A percentile compares a stretch with the other conserved stretches of the same genome.
Evolutionary conservation across 2,113 vertebrate genomes (phyloP).

Genomic region (Scytalopus superciliaris): DNA sequence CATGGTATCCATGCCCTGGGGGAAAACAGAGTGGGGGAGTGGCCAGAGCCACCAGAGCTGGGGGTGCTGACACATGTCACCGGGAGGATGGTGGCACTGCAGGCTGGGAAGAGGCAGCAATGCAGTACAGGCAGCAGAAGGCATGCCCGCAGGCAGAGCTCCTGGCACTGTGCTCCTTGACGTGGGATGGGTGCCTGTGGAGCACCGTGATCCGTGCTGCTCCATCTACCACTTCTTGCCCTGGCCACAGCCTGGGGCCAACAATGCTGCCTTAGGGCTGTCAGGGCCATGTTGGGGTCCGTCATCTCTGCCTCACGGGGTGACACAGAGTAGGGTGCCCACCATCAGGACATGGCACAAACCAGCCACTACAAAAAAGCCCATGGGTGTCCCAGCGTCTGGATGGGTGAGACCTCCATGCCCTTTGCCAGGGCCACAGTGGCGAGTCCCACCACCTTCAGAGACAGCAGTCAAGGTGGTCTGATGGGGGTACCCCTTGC

Average conservation of each 20-base stretch:
- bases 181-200: neutral
- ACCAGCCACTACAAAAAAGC: neutral
- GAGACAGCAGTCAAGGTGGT: neutral
- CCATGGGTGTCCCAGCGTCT: rapidly evolving
- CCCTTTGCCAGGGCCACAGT: neutral
- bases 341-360: neutral
- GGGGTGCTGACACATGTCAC: neutral
- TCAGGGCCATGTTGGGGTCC: rapidly evolving
- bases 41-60: neutral
- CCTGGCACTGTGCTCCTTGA: neutral
- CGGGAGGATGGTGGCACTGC: rapidly evolving
- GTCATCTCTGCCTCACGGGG: rapidly evolving
- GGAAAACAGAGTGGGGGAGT: rapidly evolving
- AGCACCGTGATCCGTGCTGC: rapidly evolving
- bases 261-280: neutral
- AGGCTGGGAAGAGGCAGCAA: neutral
- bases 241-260: neutral
- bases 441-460: neutral
- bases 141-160: neutral
- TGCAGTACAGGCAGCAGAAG: neutral
- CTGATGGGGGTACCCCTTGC: neutral
- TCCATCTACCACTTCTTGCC: neutral
- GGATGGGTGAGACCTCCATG: neutral
- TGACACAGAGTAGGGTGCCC: neutral
- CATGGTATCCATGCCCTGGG: neutral